Percentiles rank a stretch among this genome's conserved stretches.
phyloP scores from a whole-genome alignment of 2,888 invertebrate genomes.

The Fragum whitleyi region DNA sequence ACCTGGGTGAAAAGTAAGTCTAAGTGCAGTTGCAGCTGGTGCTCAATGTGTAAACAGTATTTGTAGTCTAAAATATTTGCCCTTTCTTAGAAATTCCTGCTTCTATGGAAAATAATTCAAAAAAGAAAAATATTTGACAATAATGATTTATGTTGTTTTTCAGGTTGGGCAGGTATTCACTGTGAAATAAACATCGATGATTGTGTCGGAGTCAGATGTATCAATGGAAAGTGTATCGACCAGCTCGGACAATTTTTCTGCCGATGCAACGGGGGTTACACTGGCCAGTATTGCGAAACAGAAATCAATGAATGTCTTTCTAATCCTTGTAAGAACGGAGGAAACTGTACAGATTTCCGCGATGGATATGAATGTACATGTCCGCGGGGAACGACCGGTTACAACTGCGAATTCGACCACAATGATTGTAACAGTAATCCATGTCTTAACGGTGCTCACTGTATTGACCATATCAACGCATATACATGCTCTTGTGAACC shows the following conservation, averaged over 20 bases:
- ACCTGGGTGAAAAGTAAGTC: no score
- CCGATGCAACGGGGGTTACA: conserved; percentile 94
- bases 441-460: conserved; percentile 95
- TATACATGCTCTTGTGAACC: conserved; percentile 96
- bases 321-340: conserved; percentile 98
- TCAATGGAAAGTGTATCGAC: conserved; percentile 96
- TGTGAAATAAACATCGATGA: conserved; percentile 99
- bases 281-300: conserved; percentile 94
- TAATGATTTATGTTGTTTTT: neutral
- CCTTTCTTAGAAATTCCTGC: no score
- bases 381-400: conserved; percentile 75
- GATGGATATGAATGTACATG: conserved; percentile 77
- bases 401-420: conserved; percentile 92
- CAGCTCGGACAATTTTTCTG: conserved; percentile 95
- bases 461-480: conserved; percentile 93
- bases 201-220: conserved; percentile 89
- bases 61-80: no score
- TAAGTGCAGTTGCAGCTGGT: no score
- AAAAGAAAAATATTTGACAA: no score
- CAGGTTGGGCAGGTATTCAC: conserved; percentile 94
- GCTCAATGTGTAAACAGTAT: no score
- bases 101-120: no score
- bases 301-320: conserved; percentile 93
- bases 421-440: conserved; percentile 97
- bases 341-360: conserved; percentile 96